These are phyloP conservation scores for Drepanosiphum platanoidis DNA, from an alignment of 2,888 invertebrate genomes.

Conservation along the genomic window DNA sequence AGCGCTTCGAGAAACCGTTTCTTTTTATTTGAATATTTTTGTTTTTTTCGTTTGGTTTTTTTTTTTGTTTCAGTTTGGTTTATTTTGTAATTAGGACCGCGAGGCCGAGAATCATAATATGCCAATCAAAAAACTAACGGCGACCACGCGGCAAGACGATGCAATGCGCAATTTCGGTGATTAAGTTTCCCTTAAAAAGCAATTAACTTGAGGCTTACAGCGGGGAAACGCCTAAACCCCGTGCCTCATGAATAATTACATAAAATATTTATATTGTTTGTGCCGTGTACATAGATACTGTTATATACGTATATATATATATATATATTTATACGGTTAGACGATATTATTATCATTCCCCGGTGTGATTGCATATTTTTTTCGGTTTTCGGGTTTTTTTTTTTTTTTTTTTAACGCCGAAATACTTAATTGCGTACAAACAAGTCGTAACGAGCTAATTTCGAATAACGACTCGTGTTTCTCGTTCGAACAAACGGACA, in stretches of 20 bases:
- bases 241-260: slow-evolving; percentile 52
- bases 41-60: slow-evolving; percentile 1
- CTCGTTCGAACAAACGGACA: background rate
- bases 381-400: background rate
- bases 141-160: slow-evolving; percentile 1
- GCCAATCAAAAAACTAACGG: slow-evolving; percentile 45
- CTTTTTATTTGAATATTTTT: background rate
- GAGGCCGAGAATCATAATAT: slow-evolving; percentile 34
- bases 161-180: slow-evolving; percentile 40
- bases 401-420: background rate
- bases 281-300: slow-evolving; percentile 3
- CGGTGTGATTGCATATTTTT: slow-evolving; percentile 10
- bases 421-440: background rate
- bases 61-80: background rate
- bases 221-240: background rate
- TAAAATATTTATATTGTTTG: slow-evolving; percentile 38
- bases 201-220: slow-evolving; percentile 51
- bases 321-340: too few relatives aligned
- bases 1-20: background rate
- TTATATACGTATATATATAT: background rate
- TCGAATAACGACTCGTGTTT: background rate
- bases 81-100: slow-evolving; percentile 38
- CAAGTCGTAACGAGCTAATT: background rate
- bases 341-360: slow-evolving; percentile 41
- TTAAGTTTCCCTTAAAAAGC: slow-evolving; percentile 55